Base-by-base conservation (phyloP, 2,888 invertebrate genomes). In the Acanthacorydalis orientalis region DNA sequence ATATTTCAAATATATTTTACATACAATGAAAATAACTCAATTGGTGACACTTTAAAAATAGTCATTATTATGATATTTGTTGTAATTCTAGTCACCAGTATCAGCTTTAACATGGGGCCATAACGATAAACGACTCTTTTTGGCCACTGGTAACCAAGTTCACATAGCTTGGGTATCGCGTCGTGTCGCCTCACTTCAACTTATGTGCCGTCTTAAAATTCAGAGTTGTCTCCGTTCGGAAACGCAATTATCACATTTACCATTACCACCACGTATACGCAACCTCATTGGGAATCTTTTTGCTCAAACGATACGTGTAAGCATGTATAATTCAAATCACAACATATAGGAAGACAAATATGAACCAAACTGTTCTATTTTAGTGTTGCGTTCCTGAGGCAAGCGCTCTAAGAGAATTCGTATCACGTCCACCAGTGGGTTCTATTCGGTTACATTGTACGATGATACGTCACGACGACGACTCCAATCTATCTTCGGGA, bases 101-200 rank as follows among this genome's bases (percentile, higher is more conserved):
- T 86, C 91, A 44, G 92, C 95, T 1, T 70, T 98, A 59, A 96
- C 96, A 8, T 98, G 97, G 97, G 97, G 95, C 31, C 96, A 97
- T 72, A 93, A 93, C 63, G 97, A 96, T 63, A 85, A 90, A 55
- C 75, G 97, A 31, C 72, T 98, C 54, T 96, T 97, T 65, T 80
- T 97, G 51, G 90, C 90, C 4, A 88, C 88, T 4, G 96, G 96
- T 11, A 85, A 87, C 43, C 82, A 84, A 58, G 80, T 90, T 57
- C 91, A 92, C 66, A 89, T 92, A 52, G 95, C 93, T 40, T 90
- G 95, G 78, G 86, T 97, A 47, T 89, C 88, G 58, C 73, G 90
- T 52, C 77, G 87, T 48, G 87, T 95, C 52, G 90, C 92, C 46
- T 86, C 91, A 46, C 71, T 96, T 55, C 93, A 95, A 67, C 72